Conservation (phyloP, 2,888 invertebrate genomes). For the Acleris sparsana region DNA sequence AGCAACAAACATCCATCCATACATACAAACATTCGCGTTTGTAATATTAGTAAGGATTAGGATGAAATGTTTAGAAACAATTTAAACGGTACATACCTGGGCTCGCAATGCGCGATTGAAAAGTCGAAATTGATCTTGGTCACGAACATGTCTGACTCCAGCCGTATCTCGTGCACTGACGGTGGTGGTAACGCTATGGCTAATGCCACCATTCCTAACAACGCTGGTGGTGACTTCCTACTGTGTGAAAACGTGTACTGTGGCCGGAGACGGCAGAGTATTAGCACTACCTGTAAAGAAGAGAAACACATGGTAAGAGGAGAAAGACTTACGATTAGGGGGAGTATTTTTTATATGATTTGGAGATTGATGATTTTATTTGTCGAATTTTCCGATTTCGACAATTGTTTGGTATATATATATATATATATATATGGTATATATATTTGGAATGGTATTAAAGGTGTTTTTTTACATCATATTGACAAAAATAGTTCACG, state of each 20-base stretch:
- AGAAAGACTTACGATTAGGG: background rate
- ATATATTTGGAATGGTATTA: too few relatives aligned
- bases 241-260: conserved; percentile 96
- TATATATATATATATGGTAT: too few relatives aligned
- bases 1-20: too few relatives aligned
- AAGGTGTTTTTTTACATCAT: too few relatives aligned
- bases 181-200: conserved; percentile 98
- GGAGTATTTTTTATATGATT: background rate
- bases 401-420: background rate
- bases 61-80: background rate
- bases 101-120: conserved; percentile 98
- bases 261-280: conserved; percentile 95
- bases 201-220: conserved; percentile 96
- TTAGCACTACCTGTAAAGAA: conserved; percentile 92
- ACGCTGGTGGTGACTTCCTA: conserved; percentile 92
- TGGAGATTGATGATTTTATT: too few relatives aligned
- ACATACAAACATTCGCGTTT: too few relatives aligned
- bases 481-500: too few relatives aligned
- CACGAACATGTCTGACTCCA: conserved; percentile 98
- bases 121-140: conserved; percentile 98
- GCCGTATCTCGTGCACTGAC: conserved; percentile 97
- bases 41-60: too few relatives aligned
- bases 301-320: conserved; percentile 35
- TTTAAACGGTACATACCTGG: conserved; percentile 86
- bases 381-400: background rate